These are phyloP conservation scores for Melopsittacus undulatus DNA, from an alignment of 2,797 vertebrate species.

Conservation along the genomic window DNA sequence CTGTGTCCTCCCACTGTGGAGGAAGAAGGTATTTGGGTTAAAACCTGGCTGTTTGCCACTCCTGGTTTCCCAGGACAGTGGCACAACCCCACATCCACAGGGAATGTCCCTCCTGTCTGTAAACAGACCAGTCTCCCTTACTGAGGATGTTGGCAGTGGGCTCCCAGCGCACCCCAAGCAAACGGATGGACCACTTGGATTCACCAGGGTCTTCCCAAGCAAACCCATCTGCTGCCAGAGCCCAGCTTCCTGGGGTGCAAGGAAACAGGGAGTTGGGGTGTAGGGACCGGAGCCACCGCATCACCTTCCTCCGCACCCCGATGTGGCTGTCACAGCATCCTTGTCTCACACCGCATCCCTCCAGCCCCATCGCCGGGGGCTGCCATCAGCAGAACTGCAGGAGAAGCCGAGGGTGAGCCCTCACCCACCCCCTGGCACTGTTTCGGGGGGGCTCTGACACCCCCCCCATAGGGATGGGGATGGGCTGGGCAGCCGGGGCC, in stretches of 20 bases:
- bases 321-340: background rate
- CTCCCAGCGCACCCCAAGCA: background rate
- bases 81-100: background rate
- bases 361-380: background rate
- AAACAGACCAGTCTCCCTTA: background rate
- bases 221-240: background rate
- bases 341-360: background rate
- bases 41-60: background rate
- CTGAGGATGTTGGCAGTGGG: background rate
- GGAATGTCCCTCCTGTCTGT: background rate
- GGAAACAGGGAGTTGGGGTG: background rate
- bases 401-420: background rate
- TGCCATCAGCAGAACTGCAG: slow-evolving; percentile 64
- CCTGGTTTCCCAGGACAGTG: background rate
- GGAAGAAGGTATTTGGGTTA: background rate
- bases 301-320: background rate
- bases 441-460: background rate
- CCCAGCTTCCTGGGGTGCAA: background rate
- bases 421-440: accelerated
- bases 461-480: accelerated
- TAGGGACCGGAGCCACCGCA: background rate
- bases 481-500: accelerated
- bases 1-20: background rate
- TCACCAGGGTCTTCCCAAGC: background rate
- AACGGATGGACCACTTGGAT: background rate